A percentile compares a stretch with the other conserved stretches of the same genome.
Conservation (phyloP, 2,797 vertebrate species). For the Hippocampus kuda region DNA sequence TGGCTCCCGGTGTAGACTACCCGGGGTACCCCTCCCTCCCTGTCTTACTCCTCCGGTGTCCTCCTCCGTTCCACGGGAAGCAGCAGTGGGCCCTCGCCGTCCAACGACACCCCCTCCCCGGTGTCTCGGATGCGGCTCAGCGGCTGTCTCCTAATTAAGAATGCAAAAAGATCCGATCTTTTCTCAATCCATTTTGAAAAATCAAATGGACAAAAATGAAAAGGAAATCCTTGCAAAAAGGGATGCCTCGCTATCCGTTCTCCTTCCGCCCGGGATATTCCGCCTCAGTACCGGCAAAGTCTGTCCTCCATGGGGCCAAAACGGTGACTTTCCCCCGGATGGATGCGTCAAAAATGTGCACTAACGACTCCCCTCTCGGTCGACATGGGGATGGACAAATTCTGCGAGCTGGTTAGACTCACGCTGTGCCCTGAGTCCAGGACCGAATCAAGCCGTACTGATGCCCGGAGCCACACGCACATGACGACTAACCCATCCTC, state of each 20-base stretch:
- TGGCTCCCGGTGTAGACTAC: conserved; percentile 63
- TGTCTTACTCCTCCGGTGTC: conserved; percentile 33
- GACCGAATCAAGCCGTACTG: conserved; percentile 62
- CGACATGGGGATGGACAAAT: conserved; percentile 42
- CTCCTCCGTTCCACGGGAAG: conserved; percentile 47
- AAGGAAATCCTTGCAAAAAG: conserved; percentile 11
- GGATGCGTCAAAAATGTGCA: conserved; percentile 45
- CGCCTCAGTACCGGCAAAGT: conserved; percentile 32
- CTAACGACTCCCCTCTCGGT: conserved; percentile 41
- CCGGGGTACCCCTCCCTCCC: conserved; percentile 52
- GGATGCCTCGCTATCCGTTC: conserved; percentile 21
- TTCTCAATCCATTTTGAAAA: conserved; percentile 8
- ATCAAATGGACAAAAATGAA: not conserved
- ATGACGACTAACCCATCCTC: conserved; percentile 62
- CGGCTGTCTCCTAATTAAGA: conserved; percentile 48
- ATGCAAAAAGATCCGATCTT: conserved; percentile 46
- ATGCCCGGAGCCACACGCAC: conserved; percentile 60
- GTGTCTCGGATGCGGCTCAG: conserved; percentile 31
- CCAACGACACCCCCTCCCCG: conserved; percentile 34
- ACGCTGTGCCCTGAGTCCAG: conserved; percentile 53
- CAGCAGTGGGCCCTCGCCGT: conserved; percentile 62
- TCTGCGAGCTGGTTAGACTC: conserved; percentile 45
- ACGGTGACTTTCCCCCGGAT: conserved; percentile 36
- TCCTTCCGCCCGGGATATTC: conserved; percentile 37
- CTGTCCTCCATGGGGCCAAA: conserved; percentile 45